phyloP scores from a whole-genome alignment of 2,797 vertebrate genomes.

The Poecilia picta region DNA sequence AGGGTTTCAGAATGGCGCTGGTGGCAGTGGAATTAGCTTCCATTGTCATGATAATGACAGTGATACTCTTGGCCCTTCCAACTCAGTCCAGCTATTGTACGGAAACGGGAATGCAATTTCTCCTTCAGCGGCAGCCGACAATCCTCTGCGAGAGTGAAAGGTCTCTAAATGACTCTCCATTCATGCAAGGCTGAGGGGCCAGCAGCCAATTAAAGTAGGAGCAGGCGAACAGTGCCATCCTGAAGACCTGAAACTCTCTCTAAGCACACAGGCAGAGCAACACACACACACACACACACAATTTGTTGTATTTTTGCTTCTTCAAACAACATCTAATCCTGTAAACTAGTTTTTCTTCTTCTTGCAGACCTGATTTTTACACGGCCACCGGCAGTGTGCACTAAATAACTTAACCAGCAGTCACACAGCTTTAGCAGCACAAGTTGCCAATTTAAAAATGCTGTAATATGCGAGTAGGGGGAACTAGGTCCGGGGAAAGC shows the following conservation, averaged over 20 bases:
- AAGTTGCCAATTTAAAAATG: constrained; percentile 55
- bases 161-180: constrained; percentile 85
- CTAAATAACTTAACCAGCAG: constrained; percentile 41
- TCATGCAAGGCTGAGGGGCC: constrained; percentile 79
- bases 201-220: constrained; percentile 83
- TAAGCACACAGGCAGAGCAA: constrained; percentile 67
- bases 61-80: constrained; percentile 83
- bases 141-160: constrained; percentile 82
- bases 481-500: constrained; percentile 26
- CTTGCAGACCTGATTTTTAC: constrained; percentile 40
- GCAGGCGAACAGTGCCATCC: constrained; percentile 71
- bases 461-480: constrained; percentile 33
- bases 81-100: constrained; percentile 82
- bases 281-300: constrained; percentile 30
- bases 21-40: constrained; percentile 84
- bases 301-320: constrained; percentile 31
- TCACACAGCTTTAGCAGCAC: constrained; percentile 37
- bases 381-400: constrained; percentile 25
- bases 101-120: constrained; percentile 87
- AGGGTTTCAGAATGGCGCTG: constrained; percentile 76
- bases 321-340: constrained; percentile 55
- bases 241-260: constrained; percentile 61
- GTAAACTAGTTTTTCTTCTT: constrained; percentile 45
- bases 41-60: constrained; percentile 87
- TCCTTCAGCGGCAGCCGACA: constrained; percentile 77